Evolutionary conservation across 2,113 vertebrate species (phyloP), one percentile per base, ranked within the genome.

Genomic region (Atractosteus spatula): DNA sequence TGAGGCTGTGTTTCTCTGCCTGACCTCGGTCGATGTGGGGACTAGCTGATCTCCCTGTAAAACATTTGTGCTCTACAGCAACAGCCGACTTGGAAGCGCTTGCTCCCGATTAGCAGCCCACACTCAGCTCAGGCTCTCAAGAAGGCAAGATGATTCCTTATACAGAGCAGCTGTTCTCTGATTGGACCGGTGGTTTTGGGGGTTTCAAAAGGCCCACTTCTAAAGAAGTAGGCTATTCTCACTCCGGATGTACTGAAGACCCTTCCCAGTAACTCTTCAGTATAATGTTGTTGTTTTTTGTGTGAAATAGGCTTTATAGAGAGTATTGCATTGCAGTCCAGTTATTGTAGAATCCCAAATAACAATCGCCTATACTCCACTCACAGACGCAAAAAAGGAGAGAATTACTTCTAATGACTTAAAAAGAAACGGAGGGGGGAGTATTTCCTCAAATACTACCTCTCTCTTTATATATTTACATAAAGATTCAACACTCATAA

Each of bases 121-220:
- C 41, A 57, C 71, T 17, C 42, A 68, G 45, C 14, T 66, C 65
- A 10, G 55, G 8, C 29, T n/a, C 41, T 29, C 62, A 55, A 47
- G 17, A 78, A 73, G 69, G 75, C 75, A 78, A 71, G 71, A 55
- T 2, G 61, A 73, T 62, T 59, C 75, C 78, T 13, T 66, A 64
- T 16, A 62, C 70, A 75, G 71, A 17, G 72, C 1, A 62, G 75
- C 77, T 2, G 71, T 3, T 43, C 78, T 84, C 75, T 87, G 80
- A 91, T 90, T 89, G 86, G 88, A 78, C 69, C 65, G 75, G 2
- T 41, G 3, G 5, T 56, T 77, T 78, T 80, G 68, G 71, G 69
- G 64, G 43, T 43, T 77, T 29, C 74, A 42, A 8, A 47, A 16
- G 56, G 63, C 71, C 12, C 13, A 71, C 59, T 62, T 8, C 7